Conservation (phyloP, 2,888 invertebrate genomes). For the Caenorhabditis doughertyi region DNA sequence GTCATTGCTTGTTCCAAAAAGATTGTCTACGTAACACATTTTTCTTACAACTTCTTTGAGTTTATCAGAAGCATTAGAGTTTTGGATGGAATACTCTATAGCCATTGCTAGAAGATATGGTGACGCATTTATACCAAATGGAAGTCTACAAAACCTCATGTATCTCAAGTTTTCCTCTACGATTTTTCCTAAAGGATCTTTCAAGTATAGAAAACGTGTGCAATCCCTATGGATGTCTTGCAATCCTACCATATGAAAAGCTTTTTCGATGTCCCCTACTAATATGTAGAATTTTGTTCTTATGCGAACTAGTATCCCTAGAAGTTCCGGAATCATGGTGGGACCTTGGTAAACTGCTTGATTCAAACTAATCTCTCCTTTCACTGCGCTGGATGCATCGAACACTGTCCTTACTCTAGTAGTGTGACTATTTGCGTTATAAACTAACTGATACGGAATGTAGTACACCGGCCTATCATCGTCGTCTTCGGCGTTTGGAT, state of each 20-base stretch:
- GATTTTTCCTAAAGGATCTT: background rate
- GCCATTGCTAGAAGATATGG: slow-evolving; percentile 3
- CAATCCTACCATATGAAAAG: slow-evolving; percentile 6
- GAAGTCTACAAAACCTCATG: background rate
- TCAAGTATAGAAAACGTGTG: background rate
- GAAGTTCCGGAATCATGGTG: background rate
- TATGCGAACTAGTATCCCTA: background rate
- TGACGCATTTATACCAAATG: background rate
- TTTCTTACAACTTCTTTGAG: background rate
- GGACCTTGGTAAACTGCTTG: slow-evolving; percentile 1
- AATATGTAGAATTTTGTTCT: background rate
- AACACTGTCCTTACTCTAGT: no score
- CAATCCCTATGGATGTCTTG: background rate
- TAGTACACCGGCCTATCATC: no score
- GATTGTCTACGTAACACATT: slow-evolving; percentile 4
- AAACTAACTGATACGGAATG: no score
- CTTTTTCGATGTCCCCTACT: background rate
- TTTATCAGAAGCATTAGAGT: background rate
- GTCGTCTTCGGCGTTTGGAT: background rate
- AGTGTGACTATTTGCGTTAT: no score
- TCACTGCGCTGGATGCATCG: no score
- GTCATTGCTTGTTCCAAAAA: background rate
- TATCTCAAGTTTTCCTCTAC: background rate
- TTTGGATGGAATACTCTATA: background rate
- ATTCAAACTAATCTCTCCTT: background rate